These are phyloP conservation scores for Trichacis sp. DNA, from an alignment of 2,888 invertebrate genomes.

Conservation along the genomic window DNA sequence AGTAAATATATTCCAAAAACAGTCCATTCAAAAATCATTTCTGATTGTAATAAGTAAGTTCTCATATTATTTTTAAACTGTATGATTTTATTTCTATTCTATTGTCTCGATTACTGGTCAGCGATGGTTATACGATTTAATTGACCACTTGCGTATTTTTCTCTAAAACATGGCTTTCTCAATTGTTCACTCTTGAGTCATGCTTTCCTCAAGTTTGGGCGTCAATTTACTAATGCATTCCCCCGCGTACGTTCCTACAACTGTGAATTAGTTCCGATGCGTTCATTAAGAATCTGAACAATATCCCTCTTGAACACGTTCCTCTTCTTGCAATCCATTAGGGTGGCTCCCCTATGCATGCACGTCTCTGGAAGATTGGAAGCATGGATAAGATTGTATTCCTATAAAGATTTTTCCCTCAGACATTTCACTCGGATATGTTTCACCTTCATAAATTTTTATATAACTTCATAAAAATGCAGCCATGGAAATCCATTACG, in stretches of 20 bases:
- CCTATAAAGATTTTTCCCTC: not conserved
- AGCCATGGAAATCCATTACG: not conserved
- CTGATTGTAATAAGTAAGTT: too few relatives aligned
- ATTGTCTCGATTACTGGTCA: too few relatives aligned
- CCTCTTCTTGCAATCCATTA: conserved; percentile 4
- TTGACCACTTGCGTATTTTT: too few relatives aligned
- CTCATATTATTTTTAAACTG: too few relatives aligned
- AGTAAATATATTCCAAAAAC: too few relatives aligned
- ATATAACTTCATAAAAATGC: not conserved
- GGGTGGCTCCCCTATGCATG: conserved; percentile 1
- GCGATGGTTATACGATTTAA: too few relatives aligned
- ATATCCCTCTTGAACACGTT: conserved; percentile 9
- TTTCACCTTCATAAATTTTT: not conserved
- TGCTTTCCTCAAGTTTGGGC: not conserved
- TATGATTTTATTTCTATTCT: too few relatives aligned
- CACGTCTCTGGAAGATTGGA: not conserved
- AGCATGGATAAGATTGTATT: conserved; percentile 1
- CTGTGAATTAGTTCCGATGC: not conserved
- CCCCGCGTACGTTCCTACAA: not conserved
- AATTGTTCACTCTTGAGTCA: too few relatives aligned
- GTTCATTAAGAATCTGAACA: conserved; percentile 5
- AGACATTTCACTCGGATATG: not conserved
- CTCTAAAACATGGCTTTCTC: too few relatives aligned
- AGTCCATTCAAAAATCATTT: too few relatives aligned
- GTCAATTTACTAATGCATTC: conserved; percentile 1